Evolutionary conservation across 2,888 invertebrate species (phyloP).

Genomic region (Zele albiditarsus): DNA sequence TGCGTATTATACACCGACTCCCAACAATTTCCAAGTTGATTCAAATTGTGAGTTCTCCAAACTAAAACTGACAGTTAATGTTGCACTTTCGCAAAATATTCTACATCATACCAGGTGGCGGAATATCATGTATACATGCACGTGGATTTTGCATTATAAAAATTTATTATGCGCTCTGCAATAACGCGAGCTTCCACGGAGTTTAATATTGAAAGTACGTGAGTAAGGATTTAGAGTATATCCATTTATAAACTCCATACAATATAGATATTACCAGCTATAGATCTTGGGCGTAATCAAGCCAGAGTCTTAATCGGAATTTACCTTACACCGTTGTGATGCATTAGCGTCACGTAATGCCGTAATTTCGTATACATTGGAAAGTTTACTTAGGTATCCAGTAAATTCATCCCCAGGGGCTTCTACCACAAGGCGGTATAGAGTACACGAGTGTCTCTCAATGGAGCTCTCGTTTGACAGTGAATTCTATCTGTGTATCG

Average conservation of each 20-base stretch:
- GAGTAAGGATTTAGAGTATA: neutral
- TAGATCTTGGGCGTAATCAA: conserved; percentile 51
- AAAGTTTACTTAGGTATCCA: conserved; percentile 46
- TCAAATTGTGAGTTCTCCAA: neutral
- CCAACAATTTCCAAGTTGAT: neutral
- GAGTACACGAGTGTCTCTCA: neutral
- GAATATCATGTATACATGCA: neutral
- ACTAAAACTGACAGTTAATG: conserved; percentile 49
- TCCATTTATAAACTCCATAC: conserved; percentile 28
- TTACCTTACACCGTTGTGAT: conserved; percentile 50
- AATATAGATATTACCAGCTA: conserved; percentile 39
- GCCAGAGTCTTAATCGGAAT: conserved; percentile 53
- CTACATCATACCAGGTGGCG: neutral
- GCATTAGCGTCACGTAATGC: conserved; percentile 50
- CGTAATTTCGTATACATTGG: conserved; percentile 50
- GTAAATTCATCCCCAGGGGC: conserved; percentile 24
- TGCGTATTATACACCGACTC: no score
- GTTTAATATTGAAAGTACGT: conserved; percentile 1
- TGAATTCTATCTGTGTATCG: conserved; percentile 49
- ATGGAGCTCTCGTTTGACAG: conserved; percentile 37
- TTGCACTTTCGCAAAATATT: conserved; percentile 53
- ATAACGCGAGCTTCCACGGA: neutral
- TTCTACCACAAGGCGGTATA: neutral
- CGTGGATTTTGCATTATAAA: neutral
- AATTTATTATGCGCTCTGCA: neutral